Conservation (phyloP, 2,113 vertebrate species). For the Oreotrochilus melanogaster region DNA sequence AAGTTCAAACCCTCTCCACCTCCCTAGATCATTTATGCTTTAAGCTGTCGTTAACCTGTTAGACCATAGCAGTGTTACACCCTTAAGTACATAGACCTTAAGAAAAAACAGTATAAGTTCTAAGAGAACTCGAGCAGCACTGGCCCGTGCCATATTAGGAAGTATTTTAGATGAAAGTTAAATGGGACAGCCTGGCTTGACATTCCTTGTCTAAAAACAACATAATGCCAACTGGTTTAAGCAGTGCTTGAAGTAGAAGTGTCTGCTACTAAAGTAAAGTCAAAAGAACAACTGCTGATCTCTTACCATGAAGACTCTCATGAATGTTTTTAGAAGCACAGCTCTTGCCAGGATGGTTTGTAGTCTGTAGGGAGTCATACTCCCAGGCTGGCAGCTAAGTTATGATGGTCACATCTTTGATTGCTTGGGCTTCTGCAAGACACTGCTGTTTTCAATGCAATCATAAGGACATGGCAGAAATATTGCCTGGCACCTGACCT, state of each 20-base stretch:
- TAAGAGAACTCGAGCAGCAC: not conserved
- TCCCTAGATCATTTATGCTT: not conserved
- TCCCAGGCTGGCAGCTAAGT: not conserved
- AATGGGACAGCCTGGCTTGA: not conserved
- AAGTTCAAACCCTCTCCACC: not conserved
- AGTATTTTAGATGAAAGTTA: not conserved
- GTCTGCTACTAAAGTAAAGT: not conserved
- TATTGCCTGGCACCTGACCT: slow-evolving; percentile 11
- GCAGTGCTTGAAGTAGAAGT: not conserved
- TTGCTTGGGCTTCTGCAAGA: not conserved
- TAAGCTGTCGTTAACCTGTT: not conserved
- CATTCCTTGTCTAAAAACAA: not conserved
- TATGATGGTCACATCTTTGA: not conserved
- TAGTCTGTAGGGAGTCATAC: not conserved
- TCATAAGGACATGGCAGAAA: not conserved
- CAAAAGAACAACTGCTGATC: not conserved
- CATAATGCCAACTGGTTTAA: not conserved
- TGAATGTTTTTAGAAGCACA: not conserved
- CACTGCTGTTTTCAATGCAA: not conserved
- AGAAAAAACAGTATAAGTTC: not conserved
- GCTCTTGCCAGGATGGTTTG: not conserved
- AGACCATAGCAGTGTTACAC: not conserved
- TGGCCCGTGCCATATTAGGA: not conserved
- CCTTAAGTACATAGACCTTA: not conserved
- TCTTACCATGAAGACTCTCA: not conserved